These are phyloP conservation scores for Hippopotamus amphibius DNA, from an alignment of 2,113 vertebrate species.

Conservation along the genomic window DNA sequence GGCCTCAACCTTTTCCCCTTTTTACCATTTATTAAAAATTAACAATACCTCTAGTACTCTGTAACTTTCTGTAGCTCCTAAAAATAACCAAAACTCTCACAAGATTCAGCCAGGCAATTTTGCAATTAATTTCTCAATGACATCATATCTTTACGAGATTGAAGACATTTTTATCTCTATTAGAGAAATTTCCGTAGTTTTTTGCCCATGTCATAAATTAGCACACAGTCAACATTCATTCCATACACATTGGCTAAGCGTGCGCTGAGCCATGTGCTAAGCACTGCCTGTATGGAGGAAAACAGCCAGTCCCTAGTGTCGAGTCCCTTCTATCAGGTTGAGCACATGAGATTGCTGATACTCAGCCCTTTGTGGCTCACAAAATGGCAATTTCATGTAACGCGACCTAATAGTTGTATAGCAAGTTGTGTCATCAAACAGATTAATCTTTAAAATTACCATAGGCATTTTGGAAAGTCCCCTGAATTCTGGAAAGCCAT, in stretches of 20 bases:
- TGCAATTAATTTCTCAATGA: neutral
- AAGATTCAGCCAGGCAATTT: conserved; percentile 4
- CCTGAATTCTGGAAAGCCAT: conserved; percentile 49
- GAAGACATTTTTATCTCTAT: neutral
- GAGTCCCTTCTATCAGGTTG: neutral
- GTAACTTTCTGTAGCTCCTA: neutral
- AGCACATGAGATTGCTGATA: neutral
- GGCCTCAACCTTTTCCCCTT: neutral
- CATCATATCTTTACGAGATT: neutral
- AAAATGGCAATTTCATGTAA: neutral
- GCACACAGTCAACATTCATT: neutral
- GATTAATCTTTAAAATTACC: conserved; percentile 24
- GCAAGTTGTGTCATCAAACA: neutral
- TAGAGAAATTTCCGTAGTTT: neutral
- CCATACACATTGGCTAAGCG: neutral
- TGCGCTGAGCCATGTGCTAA: neutral
- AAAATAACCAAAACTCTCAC: neutral
- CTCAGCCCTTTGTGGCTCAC: neutral
- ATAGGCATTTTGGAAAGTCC: conserved; percentile 33
- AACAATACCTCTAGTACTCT: neutral
- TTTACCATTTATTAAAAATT: neutral
- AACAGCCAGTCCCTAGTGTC: neutral
- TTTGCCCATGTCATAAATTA: neutral
- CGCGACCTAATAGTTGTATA: neutral
- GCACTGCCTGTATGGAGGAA: neutral